Base-by-base conservation (phyloP, 2,888 invertebrate species). In the Drosophila gaucha region DNA sequence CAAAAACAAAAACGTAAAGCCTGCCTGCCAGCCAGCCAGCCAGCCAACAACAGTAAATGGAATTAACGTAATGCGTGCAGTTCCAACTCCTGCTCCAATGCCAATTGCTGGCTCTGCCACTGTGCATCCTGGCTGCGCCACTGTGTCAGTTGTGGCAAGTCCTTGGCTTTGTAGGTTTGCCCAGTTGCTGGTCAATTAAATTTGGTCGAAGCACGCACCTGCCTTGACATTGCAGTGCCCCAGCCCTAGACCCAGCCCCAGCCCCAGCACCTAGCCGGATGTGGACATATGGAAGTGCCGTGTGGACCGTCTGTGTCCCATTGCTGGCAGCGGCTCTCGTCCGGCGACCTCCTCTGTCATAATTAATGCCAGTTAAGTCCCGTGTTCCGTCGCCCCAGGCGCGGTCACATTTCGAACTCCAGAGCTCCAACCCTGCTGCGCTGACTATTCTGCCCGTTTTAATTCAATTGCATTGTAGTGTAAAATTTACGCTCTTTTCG, bases 281-380 rank as follows among this genome's bases (percentile, higher is more conserved):
- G 43, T 28, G 67, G 18, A 54, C 80, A 80, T 59, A 67, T 78
- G 78, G 62, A 64, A 51, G 44, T 35, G 35, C 55, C 33, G 20
- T 39, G 14, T 16, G 63, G 44, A 50, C 69, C 50, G 64, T 67
- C 80, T 67, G 75, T 67, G 64, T 74, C 67, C 73, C 73, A 67
- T 58, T 56, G 67, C 65, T 57, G 51, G 38, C 39, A 35, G 56
- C 41, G 26, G 44, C 38, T 49, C 38, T 55, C 39, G 52, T 54
- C 54, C 66, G 49, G 54, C 67, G 20, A 3, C 22, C 46, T 51
- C 63, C 63, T 71, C 72, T 47, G 69, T 78, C 86, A 88, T 88
- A 83, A 88, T 86, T 88, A 87, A 88, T 85, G 83, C 80, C 76
- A 77, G 77, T 86, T 86, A 88, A 88, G 85, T 76, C 79, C 73